Evolutionary conservation across 2,888 invertebrate species (phyloP), one percentile per base, ranked within the genome.

Genomic region (Abrostola triplasia): DNA sequence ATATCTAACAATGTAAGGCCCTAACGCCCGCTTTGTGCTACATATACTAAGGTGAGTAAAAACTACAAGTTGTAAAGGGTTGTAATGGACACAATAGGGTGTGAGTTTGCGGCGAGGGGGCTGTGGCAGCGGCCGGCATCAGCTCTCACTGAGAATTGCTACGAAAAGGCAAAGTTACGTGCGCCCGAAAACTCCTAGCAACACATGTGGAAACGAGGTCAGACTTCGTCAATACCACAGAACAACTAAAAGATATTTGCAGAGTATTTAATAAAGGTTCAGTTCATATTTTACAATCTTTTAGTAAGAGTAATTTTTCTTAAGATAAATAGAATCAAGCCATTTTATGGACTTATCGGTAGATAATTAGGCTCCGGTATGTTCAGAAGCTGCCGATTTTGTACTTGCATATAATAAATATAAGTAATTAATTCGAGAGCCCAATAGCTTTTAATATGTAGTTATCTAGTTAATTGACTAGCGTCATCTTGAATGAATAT

Each of bases 101-200:
- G 87, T 83, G 87, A 88, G 88, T 86, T 87, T 87, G 88, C 75
- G 89, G 86, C 69, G 69, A 84, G 84, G 85, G 87, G 86, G 79
- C 79, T 80, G 82, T 76, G 70, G 80, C 67, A 75, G 77, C 82
- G 84, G 80, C 82, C 85, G 85, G 83, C 81, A 79, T 82, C 82
- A 74, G 85, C 85, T 87, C 87, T 88, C 84, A 84, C 80, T 80
- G 84, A 82, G 85, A 85, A 88, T 87, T 83, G 83, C 84, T 85
- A 79, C 83, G 85, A 87, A 87, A 88, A 87, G 88, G 86, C 85
- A 86, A 88, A 89, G 87, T 90, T 88, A 89, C 84, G 84, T 83
- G 82, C 79, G 79, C 83, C 83, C 81, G 71, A 83, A 84, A 88
- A 88, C 87, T 87, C 83, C 78, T 80, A 80, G 77, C 80, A 84